phyloP scores from a whole-genome alignment of 2,888 invertebrate species.

The Trissolcus japonicus region DNA sequence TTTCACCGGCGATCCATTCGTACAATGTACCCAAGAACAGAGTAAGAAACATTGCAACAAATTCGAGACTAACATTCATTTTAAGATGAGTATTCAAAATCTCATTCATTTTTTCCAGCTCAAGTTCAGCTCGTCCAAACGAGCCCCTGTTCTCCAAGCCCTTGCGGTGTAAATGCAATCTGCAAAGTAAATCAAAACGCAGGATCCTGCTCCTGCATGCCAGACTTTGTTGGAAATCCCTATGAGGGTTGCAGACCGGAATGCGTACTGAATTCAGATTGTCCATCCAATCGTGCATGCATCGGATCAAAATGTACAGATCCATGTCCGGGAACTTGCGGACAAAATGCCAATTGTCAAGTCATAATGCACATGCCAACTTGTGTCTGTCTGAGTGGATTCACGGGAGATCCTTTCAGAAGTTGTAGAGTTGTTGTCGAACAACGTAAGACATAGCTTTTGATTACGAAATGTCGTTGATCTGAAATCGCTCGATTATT shows the following conservation, averaged over 20 bases:
- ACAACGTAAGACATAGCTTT: constrained; percentile 79
- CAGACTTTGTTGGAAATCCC: constrained; percentile 80
- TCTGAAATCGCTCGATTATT: background rate
- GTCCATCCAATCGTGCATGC: constrained; percentile 87
- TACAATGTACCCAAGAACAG: constrained; percentile 47
- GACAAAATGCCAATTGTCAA: constrained; percentile 81
- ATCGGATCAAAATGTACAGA: constrained; percentile 85
- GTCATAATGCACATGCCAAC: constrained; percentile 82
- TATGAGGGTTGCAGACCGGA: constrained; percentile 85
- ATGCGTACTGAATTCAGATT: constrained; percentile 89
- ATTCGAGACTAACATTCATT: background rate
- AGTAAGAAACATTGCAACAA: constrained; percentile 8
- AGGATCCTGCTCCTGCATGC: constrained; percentile 78
- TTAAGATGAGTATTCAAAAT: background rate
- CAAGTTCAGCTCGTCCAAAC: constrained; percentile 29
- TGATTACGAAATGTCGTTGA: background rate
- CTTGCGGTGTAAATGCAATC: constrained; percentile 85
- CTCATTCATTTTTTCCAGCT: constrained; percentile 77
- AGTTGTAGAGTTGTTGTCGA: constrained; percentile 77
- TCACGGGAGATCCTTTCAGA: constrained; percentile 79
- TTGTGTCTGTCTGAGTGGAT: constrained; percentile 77
- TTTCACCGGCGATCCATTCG: constrained; percentile 85
- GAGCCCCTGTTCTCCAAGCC: constrained; percentile 83
- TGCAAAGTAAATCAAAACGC: constrained; percentile 79
- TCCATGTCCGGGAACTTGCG: constrained; percentile 85